These are phyloP conservation scores for Zonotrichia albicollis DNA, from an alignment of 2,797 vertebrate genomes.

Conservation along the genomic window DNA sequence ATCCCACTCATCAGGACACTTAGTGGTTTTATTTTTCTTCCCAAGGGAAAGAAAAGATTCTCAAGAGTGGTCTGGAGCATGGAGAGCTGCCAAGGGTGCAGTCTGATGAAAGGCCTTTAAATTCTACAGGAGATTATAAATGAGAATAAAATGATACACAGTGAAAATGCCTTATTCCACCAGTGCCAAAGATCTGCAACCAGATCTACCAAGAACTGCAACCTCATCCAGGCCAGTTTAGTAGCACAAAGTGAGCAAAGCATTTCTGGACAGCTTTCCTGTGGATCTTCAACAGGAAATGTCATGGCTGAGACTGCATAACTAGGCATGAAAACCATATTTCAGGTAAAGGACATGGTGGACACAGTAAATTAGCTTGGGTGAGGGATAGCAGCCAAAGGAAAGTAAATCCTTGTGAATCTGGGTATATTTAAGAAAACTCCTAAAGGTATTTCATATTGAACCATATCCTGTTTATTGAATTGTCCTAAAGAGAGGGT, in stretches of 20 bases:
- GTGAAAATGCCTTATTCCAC: background rate
- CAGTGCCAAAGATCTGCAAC: background rate
- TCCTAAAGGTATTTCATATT: background rate
- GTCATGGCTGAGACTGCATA: background rate
- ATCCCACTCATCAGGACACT: background rate
- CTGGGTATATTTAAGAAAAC: background rate
- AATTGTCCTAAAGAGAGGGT: background rate
- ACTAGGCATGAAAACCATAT: background rate
- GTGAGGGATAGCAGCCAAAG: background rate
- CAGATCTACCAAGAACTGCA: background rate
- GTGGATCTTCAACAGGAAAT: background rate
- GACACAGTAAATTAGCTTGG: background rate
- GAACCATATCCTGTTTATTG: background rate
- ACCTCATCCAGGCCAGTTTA: background rate
- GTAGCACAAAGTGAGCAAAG: background rate
- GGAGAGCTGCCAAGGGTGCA: background rate
- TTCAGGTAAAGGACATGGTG: background rate
- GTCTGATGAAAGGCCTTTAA: background rate
- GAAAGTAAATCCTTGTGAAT: background rate
- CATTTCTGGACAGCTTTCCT: background rate
- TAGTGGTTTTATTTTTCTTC: background rate
- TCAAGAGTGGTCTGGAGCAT: background rate
- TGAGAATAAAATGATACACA: background rate
- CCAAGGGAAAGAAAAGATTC: background rate
- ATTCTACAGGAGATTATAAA: background rate